These are phyloP conservation scores for Erebia palarica DNA, from an alignment of 2,888 invertebrate genomes.

Conservation along the genomic window DNA sequence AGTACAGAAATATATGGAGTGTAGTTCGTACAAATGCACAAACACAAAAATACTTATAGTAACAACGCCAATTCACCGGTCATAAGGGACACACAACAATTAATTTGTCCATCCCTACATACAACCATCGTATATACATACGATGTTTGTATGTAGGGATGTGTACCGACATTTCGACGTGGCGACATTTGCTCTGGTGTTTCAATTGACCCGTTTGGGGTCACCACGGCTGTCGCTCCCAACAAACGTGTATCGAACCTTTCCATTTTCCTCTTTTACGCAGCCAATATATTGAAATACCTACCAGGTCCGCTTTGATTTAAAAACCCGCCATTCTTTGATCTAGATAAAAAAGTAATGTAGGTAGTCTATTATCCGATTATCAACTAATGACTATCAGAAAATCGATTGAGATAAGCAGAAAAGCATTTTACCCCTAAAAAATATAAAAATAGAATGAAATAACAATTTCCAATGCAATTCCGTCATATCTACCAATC, in stretches of 20 bases:
- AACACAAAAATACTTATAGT: background rate
- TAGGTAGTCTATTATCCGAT: no score
- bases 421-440: no score
- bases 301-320: background rate
- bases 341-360: no score
- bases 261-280: slow-evolving; percentile 8
- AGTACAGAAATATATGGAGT: no score
- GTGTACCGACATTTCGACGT: slow-evolving; percentile 56
- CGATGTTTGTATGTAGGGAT: slow-evolving; percentile 37
- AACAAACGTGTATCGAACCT: slow-evolving; percentile 27
- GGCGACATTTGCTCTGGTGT: slow-evolving; percentile 64
- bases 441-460: no score
- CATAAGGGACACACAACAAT: slow-evolving; percentile 29
- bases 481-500: slow-evolving; percentile 1
- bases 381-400: background rate
- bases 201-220: slow-evolving; percentile 63
- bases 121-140: slow-evolving; percentile 19
- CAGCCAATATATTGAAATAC: slow-evolving; percentile 11
- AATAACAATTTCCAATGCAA: slow-evolving; percentile 3
- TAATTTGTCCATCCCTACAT: slow-evolving; percentile 27
- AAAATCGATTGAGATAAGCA: background rate
- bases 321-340: no score
- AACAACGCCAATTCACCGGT: slow-evolving; percentile 17
- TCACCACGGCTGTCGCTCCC: slow-evolving; percentile 41
- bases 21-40: background rate